phyloP scores from a whole-genome alignment of 2,888 invertebrate genomes.

The Spatulosminthurus flaviceps region DNA sequence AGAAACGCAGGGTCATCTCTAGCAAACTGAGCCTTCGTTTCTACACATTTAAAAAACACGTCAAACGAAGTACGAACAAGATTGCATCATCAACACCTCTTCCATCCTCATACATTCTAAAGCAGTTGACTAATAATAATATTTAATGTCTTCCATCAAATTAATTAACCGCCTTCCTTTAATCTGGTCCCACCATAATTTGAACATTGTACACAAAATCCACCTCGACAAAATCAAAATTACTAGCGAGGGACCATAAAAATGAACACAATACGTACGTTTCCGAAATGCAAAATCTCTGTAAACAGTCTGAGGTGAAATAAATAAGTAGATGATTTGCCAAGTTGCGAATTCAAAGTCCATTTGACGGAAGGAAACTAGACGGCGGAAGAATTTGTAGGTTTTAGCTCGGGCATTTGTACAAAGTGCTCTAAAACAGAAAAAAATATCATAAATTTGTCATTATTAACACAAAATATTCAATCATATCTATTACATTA shows the following conservation, averaged over 20 bases:
- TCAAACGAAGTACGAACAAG: too few relatives aligned
- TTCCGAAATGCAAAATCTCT: constrained; percentile 97
- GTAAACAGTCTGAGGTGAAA: constrained; percentile 95
- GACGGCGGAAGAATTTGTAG: constrained; percentile 83
- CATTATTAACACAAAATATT: neutral
- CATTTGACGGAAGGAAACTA: constrained; percentile 95
- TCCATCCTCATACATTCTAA: neutral
- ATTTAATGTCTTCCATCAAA: too few relatives aligned
- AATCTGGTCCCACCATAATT: too few relatives aligned
- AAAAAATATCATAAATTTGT: constrained; percentile 26
- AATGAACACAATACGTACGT: constrained; percentile 82
- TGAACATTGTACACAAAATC: neutral
- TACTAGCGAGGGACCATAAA: too few relatives aligned
- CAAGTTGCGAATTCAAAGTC: constrained; percentile 99
- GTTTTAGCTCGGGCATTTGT: constrained; percentile 88
- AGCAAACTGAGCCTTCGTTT: constrained; percentile 98
- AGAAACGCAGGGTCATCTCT: constrained; percentile 98
- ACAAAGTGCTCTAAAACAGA: constrained; percentile 73
- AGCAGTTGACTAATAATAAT: too few relatives aligned
- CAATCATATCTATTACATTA: too few relatives aligned
- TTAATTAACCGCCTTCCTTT: too few relatives aligned
- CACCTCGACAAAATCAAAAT: neutral
- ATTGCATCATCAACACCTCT: neutral
- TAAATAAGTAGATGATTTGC: constrained; percentile 97
- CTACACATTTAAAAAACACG: constrained; percentile 68